Conservation (phyloP, 2,888 invertebrate genomes). For the Oscheius sp. region DNA sequence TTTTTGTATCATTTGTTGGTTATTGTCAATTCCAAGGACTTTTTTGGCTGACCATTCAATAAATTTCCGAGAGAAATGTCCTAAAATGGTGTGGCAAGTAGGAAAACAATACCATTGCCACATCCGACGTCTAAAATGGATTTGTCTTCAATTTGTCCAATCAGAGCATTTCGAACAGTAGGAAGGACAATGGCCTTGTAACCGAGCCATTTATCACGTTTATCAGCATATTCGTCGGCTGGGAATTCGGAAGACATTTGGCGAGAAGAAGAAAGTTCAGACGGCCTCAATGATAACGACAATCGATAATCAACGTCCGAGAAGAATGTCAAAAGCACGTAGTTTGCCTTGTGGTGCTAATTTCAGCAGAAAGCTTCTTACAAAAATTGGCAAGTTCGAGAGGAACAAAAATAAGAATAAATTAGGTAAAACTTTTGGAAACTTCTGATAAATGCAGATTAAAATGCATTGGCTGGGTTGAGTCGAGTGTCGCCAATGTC, state of each 20-base stretch:
- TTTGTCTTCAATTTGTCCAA: constrained; percentile 4
- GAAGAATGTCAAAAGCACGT: too few relatives aligned
- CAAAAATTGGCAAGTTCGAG: too few relatives aligned
- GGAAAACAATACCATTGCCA: constrained; percentile 14
- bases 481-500: too few relatives aligned
- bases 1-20: constrained; percentile 15
- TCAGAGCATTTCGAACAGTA: constrained; percentile 13
- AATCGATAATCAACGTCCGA: too few relatives aligned
- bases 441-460: too few relatives aligned
- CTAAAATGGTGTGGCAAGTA: not conserved
- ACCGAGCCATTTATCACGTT: constrained; percentile 18
- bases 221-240: constrained; percentile 13
- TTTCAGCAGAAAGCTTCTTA: too few relatives aligned
- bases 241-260: constrained; percentile 23
- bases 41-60: constrained; percentile 14
- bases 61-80: constrained; percentile 14
- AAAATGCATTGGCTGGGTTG: too few relatives aligned
- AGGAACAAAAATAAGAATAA: too few relatives aligned
- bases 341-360: too few relatives aligned
- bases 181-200: constrained; percentile 24
- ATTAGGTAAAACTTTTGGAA: too few relatives aligned
- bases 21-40: constrained; percentile 24
- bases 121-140: constrained; percentile 22
- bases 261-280: not conserved
- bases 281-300: too few relatives aligned